Evolutionary conservation across 2,113 vertebrate species (phyloP).

Genomic region (Gasterosteus nipponicus): DNA sequence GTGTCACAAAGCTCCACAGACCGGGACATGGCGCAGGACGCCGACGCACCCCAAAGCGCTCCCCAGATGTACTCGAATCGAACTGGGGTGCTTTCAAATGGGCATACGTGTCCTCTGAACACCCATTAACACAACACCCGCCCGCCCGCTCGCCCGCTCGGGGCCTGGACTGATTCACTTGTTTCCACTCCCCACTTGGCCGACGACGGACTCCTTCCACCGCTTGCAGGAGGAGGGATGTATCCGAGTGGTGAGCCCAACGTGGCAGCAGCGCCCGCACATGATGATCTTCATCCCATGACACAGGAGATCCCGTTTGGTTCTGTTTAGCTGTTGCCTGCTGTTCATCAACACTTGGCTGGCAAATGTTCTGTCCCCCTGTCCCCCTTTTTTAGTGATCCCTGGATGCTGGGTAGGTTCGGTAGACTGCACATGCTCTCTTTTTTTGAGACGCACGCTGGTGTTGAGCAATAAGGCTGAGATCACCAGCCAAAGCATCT

Average conservation of each 20-base stretch:
- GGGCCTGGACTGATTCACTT: constrained; percentile 56
- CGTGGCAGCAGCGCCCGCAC: constrained; percentile 27
- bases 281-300: constrained; percentile 43
- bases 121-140: constrained; percentile 5
- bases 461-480: constrained; percentile 54
- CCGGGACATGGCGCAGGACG: constrained; percentile 57
- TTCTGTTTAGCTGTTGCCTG: constrained; percentile 32
- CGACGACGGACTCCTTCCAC: constrained; percentile 43
- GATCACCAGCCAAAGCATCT: constrained; percentile 32
- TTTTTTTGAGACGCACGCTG: constrained; percentile 19
- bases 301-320: constrained; percentile 39
- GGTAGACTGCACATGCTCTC: constrained; percentile 16
- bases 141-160: constrained; percentile 33
- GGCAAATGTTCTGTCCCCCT: constrained; percentile 17
- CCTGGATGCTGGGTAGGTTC: constrained; percentile 7
- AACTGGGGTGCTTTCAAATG: constrained; percentile 1
- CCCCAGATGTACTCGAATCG: constrained; percentile 23
- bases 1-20: constrained; percentile 64
- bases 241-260: constrained; percentile 41
- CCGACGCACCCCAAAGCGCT: constrained; percentile 12
- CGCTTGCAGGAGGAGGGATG: constrained; percentile 34
- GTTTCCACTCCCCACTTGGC: constrained; percentile 66
- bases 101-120: constrained; percentile 21
- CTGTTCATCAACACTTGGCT: constrained; percentile 51
- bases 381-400: neutral